Evolutionary conservation across 35 echinoderm and acorn worm genomes (phyloP), one percentile per base, ranked within the genome.

Genomic region (Patiria miniata): DNA sequence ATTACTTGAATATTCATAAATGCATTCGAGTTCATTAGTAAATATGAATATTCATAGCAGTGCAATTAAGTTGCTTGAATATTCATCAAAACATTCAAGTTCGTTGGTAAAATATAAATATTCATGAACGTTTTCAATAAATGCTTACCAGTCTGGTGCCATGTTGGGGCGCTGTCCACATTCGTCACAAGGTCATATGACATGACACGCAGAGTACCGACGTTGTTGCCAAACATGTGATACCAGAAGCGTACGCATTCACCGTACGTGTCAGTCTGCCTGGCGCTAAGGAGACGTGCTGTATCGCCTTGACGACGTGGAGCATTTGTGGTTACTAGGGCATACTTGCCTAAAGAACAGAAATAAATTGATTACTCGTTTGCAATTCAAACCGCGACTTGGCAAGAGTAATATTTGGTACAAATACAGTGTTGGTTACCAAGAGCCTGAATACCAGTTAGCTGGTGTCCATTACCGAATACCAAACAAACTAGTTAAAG

Each of bases 181-280:
- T 53, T 39, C 0, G 65, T 87, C 34, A 93, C 47, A 2, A 92
- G 22, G 84, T 97, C 86, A n/a, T 93, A 83, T 37, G 52, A 79
- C 68, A 23, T 37, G 17, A 97, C 85, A 22, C 53, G 86, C 40
- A 98, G 57, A 16, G 38, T 60, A 6, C 95, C 95, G 68, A 91
- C 92, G 50, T 91, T 79, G 32, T 61, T 68, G 1, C 95, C 95
- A 50, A 65, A 78, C 38, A 94, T 86, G 47, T 91, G 81, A 52
- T 92, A 95, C 73, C 85, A 96, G 90, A 96, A 92, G n/a, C 54
- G 52, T 4, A 96, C 53, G 51, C 94, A 96, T 78, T 92, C 84
- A 2, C 83, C 80, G 16, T 10, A 4, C 5, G 52, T 84, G 1
- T 88, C 89, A 33, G 80, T 79, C 39, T 92, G 88, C 7, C 55